Evolutionary conservation across 2,888 invertebrate species (phyloP).

Genomic region (Ommatoiulus sabulosus): DNA sequence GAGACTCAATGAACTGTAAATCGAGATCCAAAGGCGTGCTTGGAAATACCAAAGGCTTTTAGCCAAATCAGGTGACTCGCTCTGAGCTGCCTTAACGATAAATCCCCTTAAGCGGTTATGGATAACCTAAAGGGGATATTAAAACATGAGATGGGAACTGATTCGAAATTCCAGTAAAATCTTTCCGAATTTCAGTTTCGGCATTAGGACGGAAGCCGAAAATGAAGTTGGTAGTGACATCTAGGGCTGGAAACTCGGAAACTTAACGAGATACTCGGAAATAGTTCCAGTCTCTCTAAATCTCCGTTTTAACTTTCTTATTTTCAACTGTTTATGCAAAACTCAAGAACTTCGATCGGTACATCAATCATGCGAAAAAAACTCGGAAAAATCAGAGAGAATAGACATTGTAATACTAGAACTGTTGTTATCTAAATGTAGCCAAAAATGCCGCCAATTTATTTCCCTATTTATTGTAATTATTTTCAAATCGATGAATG

Average conservation of each 20-base stretch:
- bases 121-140: slow-evolving; percentile 23
- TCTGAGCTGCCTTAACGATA: neutral
- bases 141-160: neutral
- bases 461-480: neutral
- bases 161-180: neutral
- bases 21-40: slow-evolving; percentile 27
- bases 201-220: too few species aligned
- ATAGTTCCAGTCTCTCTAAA: neutral
- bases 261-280: neutral
- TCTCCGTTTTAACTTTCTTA: too few species aligned
- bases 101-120: slow-evolving; percentile 14
- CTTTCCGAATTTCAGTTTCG: neutral
- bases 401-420: neutral
- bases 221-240: neutral
- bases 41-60: slow-evolving; percentile 36
- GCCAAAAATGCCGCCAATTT: neutral
- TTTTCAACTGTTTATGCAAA: too few species aligned
- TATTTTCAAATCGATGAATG: neutral
- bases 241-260: neutral
- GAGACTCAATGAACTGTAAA: slow-evolving; percentile 36
- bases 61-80: slow-evolving; percentile 9
- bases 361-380: too few species aligned
- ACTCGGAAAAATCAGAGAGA: too few species aligned
- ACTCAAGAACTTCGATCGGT: too few species aligned
- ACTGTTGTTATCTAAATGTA: neutral